phyloP scores from a whole-genome alignment of 1,140 invertebrate genomes.

The Parasteatoda tepidariorum region DNA sequence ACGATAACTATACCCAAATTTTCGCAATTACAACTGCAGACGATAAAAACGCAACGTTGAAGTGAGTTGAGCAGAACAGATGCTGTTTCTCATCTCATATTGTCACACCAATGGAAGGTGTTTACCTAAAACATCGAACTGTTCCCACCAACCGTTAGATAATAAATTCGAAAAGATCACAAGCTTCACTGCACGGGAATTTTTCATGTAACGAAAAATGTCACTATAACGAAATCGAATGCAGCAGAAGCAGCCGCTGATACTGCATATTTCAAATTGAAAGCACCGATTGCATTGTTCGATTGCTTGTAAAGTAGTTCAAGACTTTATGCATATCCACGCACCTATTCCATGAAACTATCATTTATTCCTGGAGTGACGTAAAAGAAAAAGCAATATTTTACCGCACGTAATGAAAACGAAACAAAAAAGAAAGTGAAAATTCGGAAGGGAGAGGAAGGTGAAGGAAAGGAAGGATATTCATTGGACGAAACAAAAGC shows the following conservation, averaged over 20 bases:
- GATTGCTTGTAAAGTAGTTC: constrained; percentile 34
- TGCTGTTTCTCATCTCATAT: constrained; percentile 4
- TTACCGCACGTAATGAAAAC: not conserved
- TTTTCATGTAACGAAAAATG: not conserved
- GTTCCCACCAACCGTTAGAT: not conserved
- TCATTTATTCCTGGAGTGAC: constrained; percentile 13
- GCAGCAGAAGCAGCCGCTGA: not conserved
- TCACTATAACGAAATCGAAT: not conserved
- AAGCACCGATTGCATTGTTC: not conserved
- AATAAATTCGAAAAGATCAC: not conserved
- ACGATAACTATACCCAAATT: not conserved
- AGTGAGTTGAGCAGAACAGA: not conserved
- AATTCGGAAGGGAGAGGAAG: no score
- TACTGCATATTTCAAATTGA: constrained; percentile 14
- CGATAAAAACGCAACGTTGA: not conserved
- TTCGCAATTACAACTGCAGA: not conserved
- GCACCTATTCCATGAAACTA: not conserved
- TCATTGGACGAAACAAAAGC: constrained; percentile 7
- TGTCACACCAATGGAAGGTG: not conserved
- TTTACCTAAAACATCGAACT: not conserved
- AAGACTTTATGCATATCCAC: not conserved
- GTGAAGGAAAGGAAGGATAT: not conserved
- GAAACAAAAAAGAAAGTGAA: not conserved
- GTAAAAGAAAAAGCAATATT: constrained; percentile 7
- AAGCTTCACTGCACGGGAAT: not conserved